Conservation (phyloP, 2,797 vertebrate species). For the Enteromius unitaeniatus region DNA sequence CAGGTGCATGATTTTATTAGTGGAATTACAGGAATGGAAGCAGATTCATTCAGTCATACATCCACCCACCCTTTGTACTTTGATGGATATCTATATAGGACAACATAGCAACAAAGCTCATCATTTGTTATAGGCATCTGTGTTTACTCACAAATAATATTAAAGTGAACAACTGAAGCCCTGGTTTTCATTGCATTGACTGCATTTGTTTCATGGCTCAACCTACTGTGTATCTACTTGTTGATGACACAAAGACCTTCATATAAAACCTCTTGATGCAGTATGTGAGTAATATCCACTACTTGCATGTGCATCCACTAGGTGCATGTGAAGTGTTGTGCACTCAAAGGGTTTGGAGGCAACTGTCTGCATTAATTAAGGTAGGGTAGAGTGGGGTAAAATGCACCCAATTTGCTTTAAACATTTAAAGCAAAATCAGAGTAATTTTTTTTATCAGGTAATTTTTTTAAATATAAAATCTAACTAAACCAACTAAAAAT, state of each 20-base stretch:
- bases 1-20: constrained; percentile 40
- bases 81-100: neutral
- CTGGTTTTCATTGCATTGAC: constrained; percentile 8
- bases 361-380: constrained; percentile 14
- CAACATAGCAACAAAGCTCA: neutral
- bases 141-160: constrained; percentile 11
- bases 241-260: neutral
- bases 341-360: neutral
- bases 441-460: too few relatives aligned
- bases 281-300: neutral
- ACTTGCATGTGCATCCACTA: neutral
- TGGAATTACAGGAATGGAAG: constrained; percentile 15
- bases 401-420: too few relatives aligned
- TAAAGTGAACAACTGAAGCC: neutral
- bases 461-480: too few relatives aligned
- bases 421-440: too few relatives aligned
- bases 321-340: neutral
- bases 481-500: too few relatives aligned
- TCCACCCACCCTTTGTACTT: neutral
- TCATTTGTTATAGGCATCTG: neutral
- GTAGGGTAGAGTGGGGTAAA: too few relatives aligned
- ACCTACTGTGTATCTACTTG: neutral
- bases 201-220: neutral
- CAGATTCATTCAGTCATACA: constrained; percentile 4
- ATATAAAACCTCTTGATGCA: neutral